Conservation (phyloP, 2,113 vertebrate genomes). For the Atrichornis clamosus region DNA sequence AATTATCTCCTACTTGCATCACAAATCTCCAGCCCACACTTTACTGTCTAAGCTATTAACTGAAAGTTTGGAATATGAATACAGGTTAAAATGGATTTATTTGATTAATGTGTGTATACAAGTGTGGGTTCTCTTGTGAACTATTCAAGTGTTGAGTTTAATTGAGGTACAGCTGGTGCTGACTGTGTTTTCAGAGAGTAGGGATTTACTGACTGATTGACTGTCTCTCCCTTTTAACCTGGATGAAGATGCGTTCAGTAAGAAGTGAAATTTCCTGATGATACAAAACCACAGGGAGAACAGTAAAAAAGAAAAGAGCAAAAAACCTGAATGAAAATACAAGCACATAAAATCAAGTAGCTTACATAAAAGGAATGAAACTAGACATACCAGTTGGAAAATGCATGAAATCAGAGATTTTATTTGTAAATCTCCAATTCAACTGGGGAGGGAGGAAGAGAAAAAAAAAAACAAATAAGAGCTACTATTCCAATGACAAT, state of each 20-base stretch:
- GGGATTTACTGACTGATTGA: slow-evolving; percentile 67
- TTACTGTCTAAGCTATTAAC: slow-evolving; percentile 16
- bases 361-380: slow-evolving; percentile 7
- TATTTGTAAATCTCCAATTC: not conserved
- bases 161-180: slow-evolving; percentile 65
- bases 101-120: slow-evolving; percentile 51
- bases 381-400: not conserved
- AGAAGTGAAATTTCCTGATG: slow-evolving; percentile 22
- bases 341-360: not conserved
- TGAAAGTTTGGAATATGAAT: not conserved
- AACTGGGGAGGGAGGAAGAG: not conserved
- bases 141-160: slow-evolving; percentile 50
- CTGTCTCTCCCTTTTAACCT: slow-evolving; percentile 59
- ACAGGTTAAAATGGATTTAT: slow-evolving; percentile 45
- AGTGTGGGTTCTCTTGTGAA: slow-evolving; percentile 51
- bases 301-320: not conserved
- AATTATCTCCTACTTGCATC: not conserved
- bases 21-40: not conserved
- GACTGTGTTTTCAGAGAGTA: slow-evolving; percentile 30
- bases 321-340: not conserved
- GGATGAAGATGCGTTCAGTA: not conserved
- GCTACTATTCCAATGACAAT: not conserved
- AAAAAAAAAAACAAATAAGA: not conserved
- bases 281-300: not conserved
- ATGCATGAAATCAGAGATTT: not conserved